Percentiles rank a stretch among this genome's conserved stretches.
phyloP scores from a whole-genome alignment of 2,113 vertebrate species.

The Bombycilla garrulus region DNA sequence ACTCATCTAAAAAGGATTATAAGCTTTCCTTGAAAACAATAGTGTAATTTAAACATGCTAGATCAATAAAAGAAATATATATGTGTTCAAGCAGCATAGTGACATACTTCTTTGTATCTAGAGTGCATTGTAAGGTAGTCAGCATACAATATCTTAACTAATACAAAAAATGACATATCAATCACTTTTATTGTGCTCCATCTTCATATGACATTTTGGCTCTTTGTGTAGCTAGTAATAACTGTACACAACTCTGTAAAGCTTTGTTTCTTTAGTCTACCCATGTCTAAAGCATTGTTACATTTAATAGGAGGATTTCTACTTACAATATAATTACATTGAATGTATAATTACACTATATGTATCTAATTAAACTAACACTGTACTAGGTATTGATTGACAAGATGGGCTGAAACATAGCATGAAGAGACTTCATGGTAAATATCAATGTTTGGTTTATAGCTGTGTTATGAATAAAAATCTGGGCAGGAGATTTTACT shows the following conservation, averaged over 20 bases:
- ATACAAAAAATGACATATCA: neutral
- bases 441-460: neutral
- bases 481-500: too few species aligned
- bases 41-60: conserved; percentile 9
- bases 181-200: neutral
- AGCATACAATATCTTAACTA: neutral
- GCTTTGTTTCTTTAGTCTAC: conserved; percentile 14
- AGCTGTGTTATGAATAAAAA: too few species aligned
- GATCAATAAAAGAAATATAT: neutral
- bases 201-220: neutral
- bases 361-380: conserved; percentile 11
- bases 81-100: neutral
- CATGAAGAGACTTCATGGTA: conserved; percentile 1
- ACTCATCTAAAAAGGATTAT: conserved; percentile 13
- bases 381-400: conserved; percentile 22
- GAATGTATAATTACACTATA: neutral
- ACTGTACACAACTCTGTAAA: neutral
- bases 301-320: neutral
- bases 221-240: conserved; percentile 30
- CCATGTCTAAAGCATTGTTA: neutral
- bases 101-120: neutral
- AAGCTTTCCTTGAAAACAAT: conserved; percentile 3
- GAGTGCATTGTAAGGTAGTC: neutral
- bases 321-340: neutral
- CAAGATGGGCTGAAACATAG: neutral